phyloP scores from a whole-genome alignment of 2,113 vertebrate genomes.

The Bothrops jararaca region DNA sequence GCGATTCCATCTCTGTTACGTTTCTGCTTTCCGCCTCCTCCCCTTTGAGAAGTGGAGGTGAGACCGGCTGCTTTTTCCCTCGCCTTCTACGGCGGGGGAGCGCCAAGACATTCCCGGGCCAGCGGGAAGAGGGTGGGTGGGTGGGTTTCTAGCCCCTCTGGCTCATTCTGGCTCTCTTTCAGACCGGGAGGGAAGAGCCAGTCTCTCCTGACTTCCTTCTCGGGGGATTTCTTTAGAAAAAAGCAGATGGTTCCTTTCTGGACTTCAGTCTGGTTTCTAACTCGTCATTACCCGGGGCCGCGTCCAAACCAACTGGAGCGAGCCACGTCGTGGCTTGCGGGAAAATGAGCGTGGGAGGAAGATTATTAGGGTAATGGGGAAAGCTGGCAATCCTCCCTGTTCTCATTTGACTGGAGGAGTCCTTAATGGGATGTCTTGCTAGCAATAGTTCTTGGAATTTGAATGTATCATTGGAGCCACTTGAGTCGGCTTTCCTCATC shows the following conservation, averaged over 20 bases:
- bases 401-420: neutral
- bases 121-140: too few relatives aligned
- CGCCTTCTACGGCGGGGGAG: neutral
- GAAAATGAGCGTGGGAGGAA: constrained; percentile 35
- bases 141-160: neutral
- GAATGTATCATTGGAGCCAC: neutral
- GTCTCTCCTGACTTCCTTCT: neutral
- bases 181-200: neutral
- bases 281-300: constrained; percentile 25
- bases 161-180: neutral
- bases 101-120: too few relatives aligned
- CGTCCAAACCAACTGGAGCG: constrained; percentile 33
- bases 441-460: neutral
- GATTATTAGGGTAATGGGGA: neutral
- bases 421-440: too few relatives aligned
- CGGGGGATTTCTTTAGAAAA: neutral
- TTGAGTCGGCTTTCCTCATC: neutral
- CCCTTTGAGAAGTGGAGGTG: neutral
- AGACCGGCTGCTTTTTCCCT: neutral
- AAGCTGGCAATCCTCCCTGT: neutral
- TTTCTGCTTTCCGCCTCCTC: neutral
- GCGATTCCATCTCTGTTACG: neutral
- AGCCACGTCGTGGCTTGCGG: constrained; percentile 48
- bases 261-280: constrained; percentile 51
- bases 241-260: constrained; percentile 58